These are phyloP conservation scores for Eurytemora carolleeae DNA, from an alignment of 1,140 invertebrate genomes.

Conservation along the genomic window DNA sequence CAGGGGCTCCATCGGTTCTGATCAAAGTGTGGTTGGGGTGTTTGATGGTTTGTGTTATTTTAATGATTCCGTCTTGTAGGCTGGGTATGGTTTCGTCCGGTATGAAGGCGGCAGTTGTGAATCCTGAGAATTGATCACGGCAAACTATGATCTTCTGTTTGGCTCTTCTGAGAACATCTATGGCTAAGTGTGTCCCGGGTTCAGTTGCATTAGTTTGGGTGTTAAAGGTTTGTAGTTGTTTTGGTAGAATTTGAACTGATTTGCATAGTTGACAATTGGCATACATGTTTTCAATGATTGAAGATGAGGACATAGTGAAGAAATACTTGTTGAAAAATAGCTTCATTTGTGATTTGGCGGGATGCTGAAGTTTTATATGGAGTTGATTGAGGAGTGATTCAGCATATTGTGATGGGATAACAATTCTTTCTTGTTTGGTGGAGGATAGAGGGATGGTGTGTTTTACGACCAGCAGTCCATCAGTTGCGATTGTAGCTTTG, in stretches of 20 bases:
- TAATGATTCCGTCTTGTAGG: neutral
- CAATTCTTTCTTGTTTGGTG: neutral
- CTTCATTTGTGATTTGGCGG: neutral
- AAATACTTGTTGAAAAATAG: neutral
- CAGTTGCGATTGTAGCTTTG: neutral
- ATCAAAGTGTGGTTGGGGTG: neutral
- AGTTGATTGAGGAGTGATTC: neutral
- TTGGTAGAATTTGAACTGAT: neutral
- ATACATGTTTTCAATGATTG: neutral
- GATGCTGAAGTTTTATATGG: neutral
- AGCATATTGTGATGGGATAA: neutral
- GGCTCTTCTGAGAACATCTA: neutral
- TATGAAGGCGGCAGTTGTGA: neutral
- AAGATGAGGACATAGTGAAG: neutral
- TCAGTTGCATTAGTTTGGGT: neutral
- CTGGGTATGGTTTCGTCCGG: neutral
- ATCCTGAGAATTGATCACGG: neutral
- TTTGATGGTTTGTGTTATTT: neutral
- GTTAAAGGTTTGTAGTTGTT: neutral
- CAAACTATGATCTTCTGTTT: neutral
- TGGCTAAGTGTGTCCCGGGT: neutral
- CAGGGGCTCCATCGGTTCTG: neutral
- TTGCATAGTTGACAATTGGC: neutral
- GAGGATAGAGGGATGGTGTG: neutral
- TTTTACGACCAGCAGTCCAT: neutral